phyloP scores from a whole-genome alignment of 2,888 invertebrate genomes.

The Steinernema scapterisci region DNA sequence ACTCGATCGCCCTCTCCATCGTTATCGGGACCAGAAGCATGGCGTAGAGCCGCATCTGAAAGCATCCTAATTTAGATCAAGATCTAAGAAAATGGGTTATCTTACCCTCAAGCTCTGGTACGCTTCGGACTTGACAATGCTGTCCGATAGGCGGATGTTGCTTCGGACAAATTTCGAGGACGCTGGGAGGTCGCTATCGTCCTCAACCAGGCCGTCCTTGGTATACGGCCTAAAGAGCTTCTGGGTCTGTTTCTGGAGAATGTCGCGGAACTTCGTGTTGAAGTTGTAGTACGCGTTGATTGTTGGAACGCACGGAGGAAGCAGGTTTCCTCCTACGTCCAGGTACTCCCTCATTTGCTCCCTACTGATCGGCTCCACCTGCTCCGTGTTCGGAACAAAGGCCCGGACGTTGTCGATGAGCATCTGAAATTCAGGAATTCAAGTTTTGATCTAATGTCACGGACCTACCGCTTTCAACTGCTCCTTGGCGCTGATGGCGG shows the following conservation, averaged over 20 bases:
- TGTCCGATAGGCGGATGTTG: constrained; percentile 7
- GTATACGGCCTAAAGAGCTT: not conserved
- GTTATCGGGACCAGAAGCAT: constrained; percentile 43
- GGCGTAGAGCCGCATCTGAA: constrained; percentile 41
- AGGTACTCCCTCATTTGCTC: not conserved
- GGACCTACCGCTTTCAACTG: constrained; percentile 13
- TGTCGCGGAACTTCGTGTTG: constrained; percentile 5
- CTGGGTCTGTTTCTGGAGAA: not conserved
- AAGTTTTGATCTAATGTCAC: not conserved
- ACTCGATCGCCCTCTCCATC: constrained; percentile 37
- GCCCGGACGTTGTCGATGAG: constrained; percentile 15
- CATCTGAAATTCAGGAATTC: not conserved
- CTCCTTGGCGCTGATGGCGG: constrained; percentile 1
- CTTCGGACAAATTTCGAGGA: not conserved
- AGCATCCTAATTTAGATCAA: not conserved
- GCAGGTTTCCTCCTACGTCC: constrained; percentile 1
- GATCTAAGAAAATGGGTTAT: not conserved
- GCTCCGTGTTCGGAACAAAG: not conserved
- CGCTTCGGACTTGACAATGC: not conserved
- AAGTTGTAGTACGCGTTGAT: constrained; percentile 28
- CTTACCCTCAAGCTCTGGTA: constrained; percentile 4
- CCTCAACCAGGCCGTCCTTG: constrained; percentile 4
- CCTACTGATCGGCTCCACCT: not conserved
- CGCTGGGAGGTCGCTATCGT: not conserved
- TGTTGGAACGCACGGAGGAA: constrained; percentile 5